Evolutionary conservation across 2,113 vertebrate species (phyloP).

Genomic region (Melanotaenia duboulayi): DNA sequence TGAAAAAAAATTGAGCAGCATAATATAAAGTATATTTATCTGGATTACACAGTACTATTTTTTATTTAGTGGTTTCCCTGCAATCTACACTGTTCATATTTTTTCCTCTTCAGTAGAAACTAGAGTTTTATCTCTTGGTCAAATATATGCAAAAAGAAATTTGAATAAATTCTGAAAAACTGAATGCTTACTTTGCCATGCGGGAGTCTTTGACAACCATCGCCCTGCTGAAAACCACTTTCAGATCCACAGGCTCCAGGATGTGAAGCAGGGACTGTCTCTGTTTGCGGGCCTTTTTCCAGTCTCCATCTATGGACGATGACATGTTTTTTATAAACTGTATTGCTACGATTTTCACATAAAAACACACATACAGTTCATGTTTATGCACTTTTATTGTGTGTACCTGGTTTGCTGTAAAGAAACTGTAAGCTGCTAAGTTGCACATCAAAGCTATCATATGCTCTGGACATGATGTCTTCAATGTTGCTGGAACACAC

Average conservation of each 20-base stretch:
- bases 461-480: constrained; percentile 96
- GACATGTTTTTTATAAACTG: neutral
- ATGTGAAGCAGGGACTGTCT: constrained; percentile 90
- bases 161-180: neutral
- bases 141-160: neutral
- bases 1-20: no score
- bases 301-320: constrained; percentile 87
- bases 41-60: neutral
- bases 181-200: constrained; percentile 91
- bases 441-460: constrained; percentile 94
- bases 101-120: neutral
- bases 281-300: constrained; percentile 90
- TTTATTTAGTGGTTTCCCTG: neutral
- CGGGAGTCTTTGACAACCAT: constrained; percentile 94
- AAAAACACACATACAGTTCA: neutral
- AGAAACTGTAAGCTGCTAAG: constrained; percentile 94
- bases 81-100: neutral
- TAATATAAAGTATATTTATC: no score
- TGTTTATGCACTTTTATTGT: neutral
- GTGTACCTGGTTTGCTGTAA: constrained; percentile 88
- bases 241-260: constrained; percentile 93
- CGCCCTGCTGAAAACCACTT: constrained; percentile 90
- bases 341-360: constrained; percentile 6
- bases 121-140: neutral
- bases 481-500: constrained; percentile 85